Conservation (phyloP, 2,113 vertebrate genomes). For the Muntiacus muntjak region DNA sequence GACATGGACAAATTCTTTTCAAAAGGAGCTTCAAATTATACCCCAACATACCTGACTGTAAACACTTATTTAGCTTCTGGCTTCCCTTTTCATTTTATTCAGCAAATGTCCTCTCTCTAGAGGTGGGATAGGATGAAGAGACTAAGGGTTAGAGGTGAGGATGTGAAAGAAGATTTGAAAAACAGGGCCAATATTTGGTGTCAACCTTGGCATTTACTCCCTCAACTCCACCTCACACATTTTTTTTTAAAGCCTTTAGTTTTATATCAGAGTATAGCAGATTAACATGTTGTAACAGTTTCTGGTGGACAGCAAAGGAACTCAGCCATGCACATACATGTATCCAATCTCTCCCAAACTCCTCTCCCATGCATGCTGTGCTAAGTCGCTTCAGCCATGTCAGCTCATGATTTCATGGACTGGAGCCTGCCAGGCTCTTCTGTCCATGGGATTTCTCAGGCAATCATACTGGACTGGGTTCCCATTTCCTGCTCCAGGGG, state of each 20-base stretch:
- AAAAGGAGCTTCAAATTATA: not conserved
- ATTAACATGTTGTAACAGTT: too few relatives aligned
- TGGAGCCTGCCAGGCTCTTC: too few relatives aligned
- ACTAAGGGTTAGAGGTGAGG: not conserved
- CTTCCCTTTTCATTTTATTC: not conserved
- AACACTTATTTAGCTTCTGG: not conserved
- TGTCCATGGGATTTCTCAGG: too few relatives aligned
- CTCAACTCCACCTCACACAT: not conserved
- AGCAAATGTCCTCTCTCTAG: not conserved
- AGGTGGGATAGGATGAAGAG: not conserved
- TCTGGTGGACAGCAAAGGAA: too few relatives aligned
- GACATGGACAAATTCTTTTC: not conserved
- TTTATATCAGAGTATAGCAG: too few relatives aligned
- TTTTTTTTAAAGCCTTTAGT: not conserved
- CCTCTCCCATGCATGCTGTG: too few relatives aligned
- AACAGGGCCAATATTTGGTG: not conserved
- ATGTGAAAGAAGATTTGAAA: not conserved
- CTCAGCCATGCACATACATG: too few relatives aligned
- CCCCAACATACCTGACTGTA: not conserved
- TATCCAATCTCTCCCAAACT: too few relatives aligned
- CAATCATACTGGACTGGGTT: too few relatives aligned
- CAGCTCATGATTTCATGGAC: too few relatives aligned
- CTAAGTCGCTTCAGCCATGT: too few relatives aligned
- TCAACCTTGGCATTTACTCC: not conserved
- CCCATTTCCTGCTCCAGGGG: too few relatives aligned